Evolutionary conservation across 2,888 invertebrate species (phyloP).

Genomic region (Trachelus stipa): DNA sequence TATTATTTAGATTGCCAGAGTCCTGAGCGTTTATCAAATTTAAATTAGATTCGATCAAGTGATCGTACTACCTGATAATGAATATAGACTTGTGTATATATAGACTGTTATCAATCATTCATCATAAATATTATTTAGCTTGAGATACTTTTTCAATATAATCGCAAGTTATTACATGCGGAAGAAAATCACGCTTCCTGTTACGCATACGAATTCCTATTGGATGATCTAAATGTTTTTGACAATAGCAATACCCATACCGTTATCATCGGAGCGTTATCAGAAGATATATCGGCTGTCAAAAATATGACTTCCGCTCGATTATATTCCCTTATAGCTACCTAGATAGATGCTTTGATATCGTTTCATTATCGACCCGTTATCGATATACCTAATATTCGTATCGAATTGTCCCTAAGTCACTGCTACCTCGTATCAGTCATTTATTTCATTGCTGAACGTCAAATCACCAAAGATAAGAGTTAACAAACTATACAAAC

Average conservation of each 20-base stretch:
- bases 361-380: not conserved
- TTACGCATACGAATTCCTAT: not conserved
- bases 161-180: not conserved
- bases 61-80: not conserved
- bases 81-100: no score
- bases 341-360: not conserved
- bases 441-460: not conserved
- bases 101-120: not conserved
- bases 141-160: not conserved
- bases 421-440: not conserved
- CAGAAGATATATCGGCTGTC: slow-evolving; percentile 47
- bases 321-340: not conserved
- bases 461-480: not conserved
- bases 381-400: not conserved
- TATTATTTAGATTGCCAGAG: not conserved
- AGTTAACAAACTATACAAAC: not conserved
- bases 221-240: slow-evolving; percentile 29
- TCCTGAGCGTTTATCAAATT: not conserved
- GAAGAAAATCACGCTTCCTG: not conserved
- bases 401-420: not conserved
- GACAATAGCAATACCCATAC: slow-evolving; percentile 44
- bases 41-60: not conserved
- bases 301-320: slow-evolving; percentile 52
- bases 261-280: slow-evolving; percentile 42
- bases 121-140: not conserved